phyloP scores from a whole-genome alignment of 2,113 vertebrate genomes.

The Noturus placidus region DNA sequence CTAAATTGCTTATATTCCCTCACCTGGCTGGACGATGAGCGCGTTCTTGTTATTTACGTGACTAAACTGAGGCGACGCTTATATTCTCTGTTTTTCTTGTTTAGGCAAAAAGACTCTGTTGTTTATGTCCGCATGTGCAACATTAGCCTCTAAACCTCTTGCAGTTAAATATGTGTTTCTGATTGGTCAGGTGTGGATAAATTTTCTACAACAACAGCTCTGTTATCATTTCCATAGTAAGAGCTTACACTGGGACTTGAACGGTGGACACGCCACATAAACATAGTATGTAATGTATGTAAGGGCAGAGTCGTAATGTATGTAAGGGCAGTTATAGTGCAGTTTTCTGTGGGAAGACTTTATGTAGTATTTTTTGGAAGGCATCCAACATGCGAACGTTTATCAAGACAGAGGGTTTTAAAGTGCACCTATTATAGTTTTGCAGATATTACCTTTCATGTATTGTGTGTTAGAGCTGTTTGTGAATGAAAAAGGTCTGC shows the following conservation, averaged over 20 bases:
- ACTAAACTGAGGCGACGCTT: background rate
- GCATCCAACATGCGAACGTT: background rate
- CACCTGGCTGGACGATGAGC: background rate
- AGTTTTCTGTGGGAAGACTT: background rate
- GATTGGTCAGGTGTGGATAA: background rate
- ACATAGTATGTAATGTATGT: too few species aligned
- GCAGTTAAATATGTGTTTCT: background rate
- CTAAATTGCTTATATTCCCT: background rate
- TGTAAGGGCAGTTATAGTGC: background rate
- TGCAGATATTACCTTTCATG: too few species aligned
- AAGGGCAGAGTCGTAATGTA: background rate
- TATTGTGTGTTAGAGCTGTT: too few species aligned
- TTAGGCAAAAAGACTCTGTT: background rate
- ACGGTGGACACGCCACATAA: background rate
- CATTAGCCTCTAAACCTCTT: background rate
- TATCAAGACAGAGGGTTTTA: background rate
- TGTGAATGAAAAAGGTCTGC: too few species aligned
- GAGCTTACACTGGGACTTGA: too few species aligned
- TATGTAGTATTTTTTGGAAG: background rate
- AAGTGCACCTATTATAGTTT: too few species aligned
- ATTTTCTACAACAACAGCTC: background rate
- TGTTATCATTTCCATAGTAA: too few species aligned
- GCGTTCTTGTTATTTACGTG: background rate
- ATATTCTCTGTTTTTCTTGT: background rate
- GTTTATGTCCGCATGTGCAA: background rate